Evolutionary conservation across 2,797 vertebrate species (phyloP), one percentile per base, ranked within the genome.

Genomic region (Aphelocoma californica): DNA sequence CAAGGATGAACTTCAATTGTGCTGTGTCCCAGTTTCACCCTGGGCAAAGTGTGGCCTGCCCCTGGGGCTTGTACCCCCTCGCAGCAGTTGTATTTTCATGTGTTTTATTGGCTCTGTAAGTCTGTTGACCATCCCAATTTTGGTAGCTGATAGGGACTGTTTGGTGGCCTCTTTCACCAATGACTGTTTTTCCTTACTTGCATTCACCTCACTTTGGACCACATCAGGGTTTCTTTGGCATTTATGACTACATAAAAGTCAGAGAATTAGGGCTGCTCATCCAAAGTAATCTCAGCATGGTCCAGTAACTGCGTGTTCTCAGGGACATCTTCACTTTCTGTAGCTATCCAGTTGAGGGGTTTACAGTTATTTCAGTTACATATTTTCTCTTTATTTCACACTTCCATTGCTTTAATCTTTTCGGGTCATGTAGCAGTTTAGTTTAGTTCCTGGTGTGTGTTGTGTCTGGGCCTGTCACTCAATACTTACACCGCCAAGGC

Each of bases 341-440:
- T 92, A n/a, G 71, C 78, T 90, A 3, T 78, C 38, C 82, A 85
- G 45, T 40, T 90, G 74, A 88, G 86, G 77, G 71, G 40, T 94
- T 95, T 96, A 80, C 70, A 85, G 71, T 94, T 95, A 80, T 80
- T 90, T 95, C 90, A 84, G 90, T 88, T 86, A 73, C 78, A 73
- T 96, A 85, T 90, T 92, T 79, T 72, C 73, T 81, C 91, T 90
- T 95, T 90, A 88, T 92, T 93, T 96, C 90, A 92, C 86, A 94
- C 93, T 95, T 95, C 78, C 78, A 57, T 85, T 92, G 71, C 86
- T 96, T 91, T 88, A 74, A 88, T 92, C 93, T 93, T 95, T 96
- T 77, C 3, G 8, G 92, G 85, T 93, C 94, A 90, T 20, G 25
- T 50, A 91, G 82, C 86, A 77, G 70, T 88, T 95, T 53, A 86